A percentile compares a stretch with the other conserved stretches of the same genome.
Conservation (phyloP, 2,113 vertebrate genomes). For the Oriolus oriolus region DNA sequence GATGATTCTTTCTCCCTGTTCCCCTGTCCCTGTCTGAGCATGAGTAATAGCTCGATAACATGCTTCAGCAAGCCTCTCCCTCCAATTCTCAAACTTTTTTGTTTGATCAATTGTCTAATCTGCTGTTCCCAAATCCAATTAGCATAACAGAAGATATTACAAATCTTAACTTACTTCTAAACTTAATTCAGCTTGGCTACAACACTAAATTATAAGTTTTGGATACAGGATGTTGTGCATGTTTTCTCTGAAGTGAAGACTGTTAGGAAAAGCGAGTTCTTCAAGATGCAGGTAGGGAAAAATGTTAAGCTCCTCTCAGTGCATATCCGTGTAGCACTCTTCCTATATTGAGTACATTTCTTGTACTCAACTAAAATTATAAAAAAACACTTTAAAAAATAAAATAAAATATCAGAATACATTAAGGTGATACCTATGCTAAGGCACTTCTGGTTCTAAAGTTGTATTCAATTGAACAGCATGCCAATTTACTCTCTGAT, state of each 20-base stretch:
- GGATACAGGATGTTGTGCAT: background rate
- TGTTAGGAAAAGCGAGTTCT: background rate
- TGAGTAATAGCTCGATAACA: background rate
- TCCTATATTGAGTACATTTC: background rate
- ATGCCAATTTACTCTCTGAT: background rate
- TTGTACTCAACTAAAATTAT: background rate
- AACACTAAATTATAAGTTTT: background rate
- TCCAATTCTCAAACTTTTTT: background rate
- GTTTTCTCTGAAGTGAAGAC: background rate
- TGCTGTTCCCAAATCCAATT: background rate
- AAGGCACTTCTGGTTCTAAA: background rate
- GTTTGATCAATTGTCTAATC: background rate
- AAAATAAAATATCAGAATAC: background rate
- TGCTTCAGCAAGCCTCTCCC: background rate
- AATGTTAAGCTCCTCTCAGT: background rate
- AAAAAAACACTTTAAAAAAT: background rate
- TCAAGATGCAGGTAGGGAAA: background rate
- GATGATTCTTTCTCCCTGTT: background rate
- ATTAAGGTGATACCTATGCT: background rate
- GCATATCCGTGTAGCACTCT: background rate
- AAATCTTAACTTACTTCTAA: background rate
- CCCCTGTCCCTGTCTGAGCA: background rate
- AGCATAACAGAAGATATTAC: background rate
- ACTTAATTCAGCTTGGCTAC: background rate
- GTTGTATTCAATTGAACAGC: background rate